Evolutionary conservation across 64 coral and sea anemone genomes (phyloP).

Genomic region (Platygyra sinensis): DNA sequence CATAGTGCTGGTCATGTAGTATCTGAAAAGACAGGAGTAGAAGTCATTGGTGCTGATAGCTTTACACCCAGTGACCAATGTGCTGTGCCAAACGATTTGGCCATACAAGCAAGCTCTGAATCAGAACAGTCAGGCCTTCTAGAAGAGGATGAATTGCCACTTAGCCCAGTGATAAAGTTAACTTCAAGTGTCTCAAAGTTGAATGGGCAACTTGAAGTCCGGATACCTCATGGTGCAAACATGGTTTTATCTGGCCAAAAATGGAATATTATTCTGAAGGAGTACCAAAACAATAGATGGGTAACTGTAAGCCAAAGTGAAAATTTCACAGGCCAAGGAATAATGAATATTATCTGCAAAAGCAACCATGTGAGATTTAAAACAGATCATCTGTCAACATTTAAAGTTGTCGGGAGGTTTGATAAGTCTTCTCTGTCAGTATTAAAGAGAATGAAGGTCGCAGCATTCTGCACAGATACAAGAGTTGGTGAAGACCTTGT

Average conservation of each 20-base stretch:
- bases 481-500: conserved; percentile 34
- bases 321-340: background rate
- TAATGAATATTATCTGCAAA: background rate
- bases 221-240: conserved; percentile 45
- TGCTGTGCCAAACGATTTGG: background rate
- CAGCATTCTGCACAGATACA: conserved; percentile 14
- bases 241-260: background rate
- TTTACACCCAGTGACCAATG: background rate
- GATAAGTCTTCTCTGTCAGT: background rate
- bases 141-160: background rate
- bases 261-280: conserved; percentile 28
- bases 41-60: background rate
- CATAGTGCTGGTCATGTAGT: conserved; percentile 5
- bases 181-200: background rate
- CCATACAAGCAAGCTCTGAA: background rate
- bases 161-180: conserved; percentile 32
- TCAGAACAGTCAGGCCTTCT: background rate
- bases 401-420: conserved; percentile 36
- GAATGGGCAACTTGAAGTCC: background rate
- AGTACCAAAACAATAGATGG: conserved; percentile 1
- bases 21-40: conserved; percentile 10
- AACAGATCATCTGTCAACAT: conserved; percentile 13
- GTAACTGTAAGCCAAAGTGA: background rate
- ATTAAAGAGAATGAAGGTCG: conserved; percentile 50
- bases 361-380: conserved; percentile 46